phyloP scores from a whole-genome alignment of 2,113 vertebrate species.

The Heterotilapia buettikoferi region DNA sequence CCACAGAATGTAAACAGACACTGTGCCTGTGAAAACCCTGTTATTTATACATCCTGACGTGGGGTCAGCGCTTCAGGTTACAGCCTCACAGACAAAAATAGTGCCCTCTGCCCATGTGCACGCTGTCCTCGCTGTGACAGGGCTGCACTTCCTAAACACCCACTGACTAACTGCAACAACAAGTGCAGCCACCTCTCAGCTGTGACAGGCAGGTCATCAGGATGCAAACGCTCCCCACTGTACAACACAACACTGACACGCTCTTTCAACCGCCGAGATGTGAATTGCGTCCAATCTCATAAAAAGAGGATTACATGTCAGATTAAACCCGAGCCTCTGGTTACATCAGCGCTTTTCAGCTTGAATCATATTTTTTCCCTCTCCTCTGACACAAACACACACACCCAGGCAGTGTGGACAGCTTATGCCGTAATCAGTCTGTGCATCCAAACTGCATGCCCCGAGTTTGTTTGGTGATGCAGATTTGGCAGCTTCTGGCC shows the following conservation, averaged over 20 bases:
- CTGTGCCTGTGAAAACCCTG: conserved; percentile 24
- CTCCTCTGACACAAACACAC: not conserved
- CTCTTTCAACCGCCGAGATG: not conserved
- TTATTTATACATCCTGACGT: conserved; percentile 72
- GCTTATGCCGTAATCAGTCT: conserved; percentile 25
- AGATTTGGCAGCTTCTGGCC: conserved; percentile 8
- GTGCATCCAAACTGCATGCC: conserved; percentile 12
- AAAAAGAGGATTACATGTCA: conserved; percentile 47
- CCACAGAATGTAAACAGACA: conserved; percentile 64
- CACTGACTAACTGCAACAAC: not conserved
- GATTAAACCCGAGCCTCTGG: conserved; percentile 42
- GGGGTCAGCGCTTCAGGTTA: conserved; percentile 59
- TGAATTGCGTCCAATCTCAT: conserved; percentile 2
- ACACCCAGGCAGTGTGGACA: not conserved
- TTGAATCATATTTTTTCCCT: conserved; percentile 4
- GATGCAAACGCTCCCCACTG: not conserved
- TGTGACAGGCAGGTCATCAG: not conserved
- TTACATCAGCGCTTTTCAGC: conserved; percentile 41
- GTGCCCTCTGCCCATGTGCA: conserved; percentile 35
- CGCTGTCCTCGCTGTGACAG: conserved; percentile 8
- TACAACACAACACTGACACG: not conserved
- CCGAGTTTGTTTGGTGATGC: not conserved
- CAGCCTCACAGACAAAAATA: conserved; percentile 62
- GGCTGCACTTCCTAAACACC: conserved; percentile 38
- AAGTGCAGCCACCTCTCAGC: not conserved